These are phyloP conservation scores for Zosterops lateralis DNA, from an alignment of 2,113 vertebrate species.

Conservation along the genomic window DNA sequence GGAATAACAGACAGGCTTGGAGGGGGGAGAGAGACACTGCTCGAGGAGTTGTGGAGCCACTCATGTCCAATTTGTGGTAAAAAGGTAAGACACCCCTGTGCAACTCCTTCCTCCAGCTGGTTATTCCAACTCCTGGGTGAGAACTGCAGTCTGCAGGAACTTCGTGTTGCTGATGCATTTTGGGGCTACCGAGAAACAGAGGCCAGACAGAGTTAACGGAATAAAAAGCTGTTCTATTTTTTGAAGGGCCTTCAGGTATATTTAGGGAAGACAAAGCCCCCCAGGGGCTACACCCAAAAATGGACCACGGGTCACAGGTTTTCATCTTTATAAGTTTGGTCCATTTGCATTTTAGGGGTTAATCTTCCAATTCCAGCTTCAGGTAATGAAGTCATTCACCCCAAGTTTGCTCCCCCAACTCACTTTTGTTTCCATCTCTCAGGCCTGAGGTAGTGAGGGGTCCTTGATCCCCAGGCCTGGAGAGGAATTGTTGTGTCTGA, in stretches of 20 bases:
- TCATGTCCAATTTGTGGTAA: accelerated
- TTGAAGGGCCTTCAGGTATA: background rate
- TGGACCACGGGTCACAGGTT: accelerated
- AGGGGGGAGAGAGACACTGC: background rate
- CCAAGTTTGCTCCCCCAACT: background rate
- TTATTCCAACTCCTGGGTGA: no score
- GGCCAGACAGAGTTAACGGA: background rate
- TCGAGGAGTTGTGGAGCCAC: background rate
- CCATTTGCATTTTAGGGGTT: background rate
- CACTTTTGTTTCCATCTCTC: accelerated
- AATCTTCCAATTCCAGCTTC: background rate
- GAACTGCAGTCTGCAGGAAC: background rate
- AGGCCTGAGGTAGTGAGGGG: background rate
- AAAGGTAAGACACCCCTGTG: background rate
- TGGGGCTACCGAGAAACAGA: background rate
- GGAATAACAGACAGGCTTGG: background rate
- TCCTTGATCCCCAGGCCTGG: background rate
- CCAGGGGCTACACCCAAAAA: background rate
- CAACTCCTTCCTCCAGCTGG: background rate
- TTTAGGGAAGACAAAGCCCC: background rate
- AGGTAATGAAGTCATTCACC: background rate
- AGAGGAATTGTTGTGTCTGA: background rate
- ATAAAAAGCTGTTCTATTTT: accelerated
- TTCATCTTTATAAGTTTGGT: accelerated
- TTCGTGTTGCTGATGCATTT: accelerated